Conservation (phyloP, 2,113 vertebrate genomes). For the Amazona guildingii region DNA sequence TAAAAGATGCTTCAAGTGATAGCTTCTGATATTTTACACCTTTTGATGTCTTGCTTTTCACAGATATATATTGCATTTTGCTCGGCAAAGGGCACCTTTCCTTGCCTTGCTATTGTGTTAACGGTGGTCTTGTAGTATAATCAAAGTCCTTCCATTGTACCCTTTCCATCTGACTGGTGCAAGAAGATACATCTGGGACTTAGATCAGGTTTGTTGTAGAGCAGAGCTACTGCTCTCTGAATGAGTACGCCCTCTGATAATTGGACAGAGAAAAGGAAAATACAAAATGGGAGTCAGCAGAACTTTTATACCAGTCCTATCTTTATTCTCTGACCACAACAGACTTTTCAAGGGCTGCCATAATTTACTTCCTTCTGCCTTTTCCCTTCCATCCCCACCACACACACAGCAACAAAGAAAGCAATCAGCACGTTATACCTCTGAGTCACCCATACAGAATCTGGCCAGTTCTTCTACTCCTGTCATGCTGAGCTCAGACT, state of each 20-base stretch:
- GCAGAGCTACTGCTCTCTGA: not conserved
- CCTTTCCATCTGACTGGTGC: not conserved
- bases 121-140: not conserved
- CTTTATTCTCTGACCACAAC: not conserved
- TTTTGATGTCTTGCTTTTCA: not conserved
- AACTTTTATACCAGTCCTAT: not conserved
- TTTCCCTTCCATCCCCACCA: not conserved
- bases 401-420: not conserved
- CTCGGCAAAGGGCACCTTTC: not conserved
- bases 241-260: not conserved
- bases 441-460: not conserved
- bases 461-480: not conserved
- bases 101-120: not conserved
- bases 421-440: not conserved
- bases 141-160: not conserved
- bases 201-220: not conserved
- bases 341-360: not conserved
- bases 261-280: not conserved
- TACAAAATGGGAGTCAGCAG: not conserved
- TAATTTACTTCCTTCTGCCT: not conserved
- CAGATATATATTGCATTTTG: not conserved
- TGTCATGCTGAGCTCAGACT: not conserved
- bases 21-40: not conserved
- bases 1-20: not conserved
- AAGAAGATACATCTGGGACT: not conserved